A percentile compares a stretch with the other conserved stretches of the same genome.
Conservation (phyloP, 2,113 vertebrate genomes). For the Cavia aperea region DNA sequence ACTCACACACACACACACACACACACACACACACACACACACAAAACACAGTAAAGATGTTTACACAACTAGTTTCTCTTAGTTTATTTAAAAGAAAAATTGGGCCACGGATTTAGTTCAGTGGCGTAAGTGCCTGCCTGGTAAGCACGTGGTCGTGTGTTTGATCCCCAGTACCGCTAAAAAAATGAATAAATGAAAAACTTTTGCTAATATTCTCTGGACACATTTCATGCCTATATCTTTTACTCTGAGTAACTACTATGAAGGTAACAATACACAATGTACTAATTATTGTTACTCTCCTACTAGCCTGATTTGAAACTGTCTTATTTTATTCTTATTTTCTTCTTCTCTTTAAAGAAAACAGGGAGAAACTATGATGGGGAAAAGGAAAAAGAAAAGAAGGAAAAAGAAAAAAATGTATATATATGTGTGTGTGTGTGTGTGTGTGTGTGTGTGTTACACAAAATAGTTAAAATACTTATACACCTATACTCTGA, state of each 20-base stretch:
- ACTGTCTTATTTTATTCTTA: not conserved
- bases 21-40: too few relatives aligned
- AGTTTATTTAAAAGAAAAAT: not conserved
- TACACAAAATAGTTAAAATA: not conserved
- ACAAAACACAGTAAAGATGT: not conserved
- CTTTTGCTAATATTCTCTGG: not conserved
- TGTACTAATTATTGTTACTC: not conserved
- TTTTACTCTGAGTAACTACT: not conserved
- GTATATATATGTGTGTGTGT: not conserved
- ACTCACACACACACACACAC: too few relatives aligned
- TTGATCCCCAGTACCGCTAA: too few relatives aligned
- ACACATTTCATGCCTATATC: not conserved
- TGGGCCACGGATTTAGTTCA: too few relatives aligned
- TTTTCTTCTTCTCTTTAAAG: not conserved
- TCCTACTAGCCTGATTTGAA: not conserved
- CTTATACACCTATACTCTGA: not conserved
- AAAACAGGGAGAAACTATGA: not conserved
- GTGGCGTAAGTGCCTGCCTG: too few relatives aligned
- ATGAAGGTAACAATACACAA: not conserved
- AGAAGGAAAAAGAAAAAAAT: not conserved
- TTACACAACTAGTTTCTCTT: not conserved
- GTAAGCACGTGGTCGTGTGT: too few relatives aligned
- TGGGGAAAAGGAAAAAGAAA: not conserved
- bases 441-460: too few relatives aligned
- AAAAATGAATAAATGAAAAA: too few relatives aligned